Evolutionary conservation across 2,888 invertebrate species (phyloP), one percentile per base, ranked within the genome.

Genomic region (Lycophotia porphyrea): DNA sequence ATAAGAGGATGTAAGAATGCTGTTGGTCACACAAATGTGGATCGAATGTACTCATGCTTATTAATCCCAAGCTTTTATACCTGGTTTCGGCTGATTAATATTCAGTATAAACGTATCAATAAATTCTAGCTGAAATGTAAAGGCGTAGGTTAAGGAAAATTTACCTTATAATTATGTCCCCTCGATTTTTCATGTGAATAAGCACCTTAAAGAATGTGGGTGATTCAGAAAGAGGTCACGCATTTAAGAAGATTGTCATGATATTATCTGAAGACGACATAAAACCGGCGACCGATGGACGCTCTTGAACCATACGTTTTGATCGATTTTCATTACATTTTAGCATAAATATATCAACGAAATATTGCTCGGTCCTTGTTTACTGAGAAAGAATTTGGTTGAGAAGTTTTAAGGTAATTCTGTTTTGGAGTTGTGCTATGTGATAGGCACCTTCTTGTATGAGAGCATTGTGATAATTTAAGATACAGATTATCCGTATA

Each of bases 31-130:
- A 72, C 64, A 36, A n/a, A 39, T 73, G 69, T 42, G 27, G 36
- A 34, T 67, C 7, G 44, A 84, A 72, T 84, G 78, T 67, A 49
- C 31, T 80, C 18, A 67, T 31, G 1, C 34, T 66, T 11, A 13
- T 27, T 24, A 27, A 65, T 49, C 13, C 15, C 11, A 1, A n/a
- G 67, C 70, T 73, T 84, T 78, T 84, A 84, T 84, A 84, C 68
- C 39, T 60, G 69, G 60, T 49, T 31, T 42, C 1, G 71, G 49
- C 27, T 74, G 44, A 76, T 81, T 75, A 70, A 72, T 84, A 84
- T 84, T 69, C 84, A 64, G 61, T 76, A 31, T 27, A 27, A 72
- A 70, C 69, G 69, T 67, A 75, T 72, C 42, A 61, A 70, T 68
- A 72, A n/a, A 21, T 47, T 18, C 7, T 66, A 31, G 67, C 34